phyloP scores from a whole-genome alignment of 2,888 invertebrate genomes.

The Papilio protenor region DNA sequence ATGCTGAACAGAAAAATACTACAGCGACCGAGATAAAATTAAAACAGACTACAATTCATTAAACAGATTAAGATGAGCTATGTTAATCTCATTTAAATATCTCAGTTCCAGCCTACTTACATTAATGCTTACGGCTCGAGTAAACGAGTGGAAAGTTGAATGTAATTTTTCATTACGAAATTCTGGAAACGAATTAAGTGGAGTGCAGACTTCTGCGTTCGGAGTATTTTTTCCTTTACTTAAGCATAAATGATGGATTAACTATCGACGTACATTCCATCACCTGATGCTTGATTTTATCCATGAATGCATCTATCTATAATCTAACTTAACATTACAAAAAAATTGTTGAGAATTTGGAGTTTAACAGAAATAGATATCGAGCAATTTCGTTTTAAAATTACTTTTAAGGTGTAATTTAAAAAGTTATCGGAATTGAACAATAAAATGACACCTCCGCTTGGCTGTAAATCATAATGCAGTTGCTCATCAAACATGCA shows the following conservation, averaged over 20 bases:
- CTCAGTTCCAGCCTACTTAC: conserved; percentile 41
- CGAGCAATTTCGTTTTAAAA: neutral
- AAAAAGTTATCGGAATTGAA: conserved; percentile 9
- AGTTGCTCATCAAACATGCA: conserved; percentile 32
- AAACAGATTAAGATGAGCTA: conserved; percentile 39
- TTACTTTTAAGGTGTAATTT: neutral
- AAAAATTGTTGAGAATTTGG: neutral
- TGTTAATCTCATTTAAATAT: conserved; percentile 42
- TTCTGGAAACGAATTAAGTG: conserved; percentile 24
- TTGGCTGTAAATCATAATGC: conserved; percentile 28
- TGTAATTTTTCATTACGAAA: conserved; percentile 38
- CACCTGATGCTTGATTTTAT: too few species aligned
- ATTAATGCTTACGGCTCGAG: conserved; percentile 32
- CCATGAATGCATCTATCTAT: too few species aligned
- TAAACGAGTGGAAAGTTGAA: conserved; percentile 32
- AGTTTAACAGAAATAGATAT: conserved; percentile 1
- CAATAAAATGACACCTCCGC: conserved; percentile 1
- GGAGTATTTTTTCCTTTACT: neutral
- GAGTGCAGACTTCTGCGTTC: conserved; percentile 7
- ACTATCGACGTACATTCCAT: neutral
- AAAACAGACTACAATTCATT: conserved; percentile 43
- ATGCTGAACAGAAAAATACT: conserved; percentile 34
- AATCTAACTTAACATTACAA: neutral
- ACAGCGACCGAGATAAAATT: conserved; percentile 28
- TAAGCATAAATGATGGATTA: neutral